Evolutionary conservation across 2,888 invertebrate species (phyloP), one percentile per base, ranked within the genome.

Genomic region (Tenthredo livida): DNA sequence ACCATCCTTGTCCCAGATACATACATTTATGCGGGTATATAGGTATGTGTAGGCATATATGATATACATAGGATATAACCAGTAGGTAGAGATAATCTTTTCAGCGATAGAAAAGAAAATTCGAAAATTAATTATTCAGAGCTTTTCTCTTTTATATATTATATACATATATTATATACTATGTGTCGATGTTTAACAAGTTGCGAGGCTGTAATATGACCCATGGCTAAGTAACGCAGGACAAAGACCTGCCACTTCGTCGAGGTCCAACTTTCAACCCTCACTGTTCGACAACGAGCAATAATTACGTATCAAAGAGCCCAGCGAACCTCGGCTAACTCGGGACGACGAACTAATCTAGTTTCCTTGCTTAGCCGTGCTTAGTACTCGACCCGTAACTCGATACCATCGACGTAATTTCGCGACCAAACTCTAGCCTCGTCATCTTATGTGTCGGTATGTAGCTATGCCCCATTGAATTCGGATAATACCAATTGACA

Each of bases 271-370:
- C 61, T 58, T 61, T 65, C 43, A 17, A 37, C 77, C 77, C 77
- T 77, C 29, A 47, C 43, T 9, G 25, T 61, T 80, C 80, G 37
- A 33, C 61, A 65, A 80, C 80, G 80, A 80, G 40, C 43, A 65
- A 83, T 83, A 70, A 83, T 83, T 83, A 83, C 70, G 83, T 67
- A 70, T 83, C 83, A 83, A 83, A 83, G 83, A 67, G 83, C 9
- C 37, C 67, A 70, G 29, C 83, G 83, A 83, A 65, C 33, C 54
- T 84, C 83, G 84, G 85, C 87, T 87, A 87, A 89, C 87, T 87
- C 72, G 85, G 80, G 84, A 86, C 87, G 58, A 47, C 83, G 33
- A 86, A 88, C 87, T 90, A 90, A 90, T 90, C 87, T 85, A 87
- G 88, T 89, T 90, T 87, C 85, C 87, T 87, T 87, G 86, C 86